phyloP scores from a whole-genome alignment of 2,888 invertebrate genomes.

The Epinotia ramella region DNA sequence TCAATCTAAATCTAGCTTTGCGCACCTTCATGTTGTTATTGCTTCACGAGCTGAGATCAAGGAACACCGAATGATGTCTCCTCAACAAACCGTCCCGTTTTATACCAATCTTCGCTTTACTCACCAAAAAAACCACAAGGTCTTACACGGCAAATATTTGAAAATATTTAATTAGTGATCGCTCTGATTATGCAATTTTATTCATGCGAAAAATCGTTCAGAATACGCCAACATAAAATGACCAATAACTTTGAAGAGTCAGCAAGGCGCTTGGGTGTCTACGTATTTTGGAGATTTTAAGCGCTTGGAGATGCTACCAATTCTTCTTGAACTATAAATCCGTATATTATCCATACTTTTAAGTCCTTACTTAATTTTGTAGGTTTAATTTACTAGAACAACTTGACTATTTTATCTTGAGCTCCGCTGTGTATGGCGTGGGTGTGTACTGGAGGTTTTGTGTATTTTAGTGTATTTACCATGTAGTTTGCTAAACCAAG shows the following conservation, averaged over 20 bases:
- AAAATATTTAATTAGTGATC: slow-evolving; percentile 53
- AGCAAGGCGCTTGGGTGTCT: not conserved
- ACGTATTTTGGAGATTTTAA: slow-evolving; percentile 1
- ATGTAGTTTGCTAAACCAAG: slow-evolving; percentile 20
- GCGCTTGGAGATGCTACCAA: not conserved
- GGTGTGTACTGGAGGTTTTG: not conserved
- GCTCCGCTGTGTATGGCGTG: not conserved
- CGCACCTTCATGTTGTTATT: slow-evolving; percentile 70
- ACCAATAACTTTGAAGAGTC: not conserved
- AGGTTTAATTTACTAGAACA: not conserved
- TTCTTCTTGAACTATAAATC: not conserved
- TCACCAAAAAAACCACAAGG: slow-evolving; percentile 59
- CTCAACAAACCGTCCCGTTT: slow-evolving; percentile 50
- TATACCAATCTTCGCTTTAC: slow-evolving; percentile 59
- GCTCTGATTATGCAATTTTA: slow-evolving; percentile 52
- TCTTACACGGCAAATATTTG: slow-evolving; percentile 55
- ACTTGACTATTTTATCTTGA: not conserved
- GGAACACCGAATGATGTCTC: slow-evolving; percentile 64
- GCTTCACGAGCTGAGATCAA: slow-evolving; percentile 63
- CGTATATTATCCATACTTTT: not conserved
- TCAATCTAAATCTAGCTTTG: not conserved
- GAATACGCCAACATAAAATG: not conserved
- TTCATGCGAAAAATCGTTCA: slow-evolving; percentile 49
- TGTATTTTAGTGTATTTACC: slow-evolving; percentile 23
- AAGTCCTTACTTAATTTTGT: not conserved